Base-by-base conservation (phyloP, 2,113 vertebrate species). In the Platycercus adscitus region DNA sequence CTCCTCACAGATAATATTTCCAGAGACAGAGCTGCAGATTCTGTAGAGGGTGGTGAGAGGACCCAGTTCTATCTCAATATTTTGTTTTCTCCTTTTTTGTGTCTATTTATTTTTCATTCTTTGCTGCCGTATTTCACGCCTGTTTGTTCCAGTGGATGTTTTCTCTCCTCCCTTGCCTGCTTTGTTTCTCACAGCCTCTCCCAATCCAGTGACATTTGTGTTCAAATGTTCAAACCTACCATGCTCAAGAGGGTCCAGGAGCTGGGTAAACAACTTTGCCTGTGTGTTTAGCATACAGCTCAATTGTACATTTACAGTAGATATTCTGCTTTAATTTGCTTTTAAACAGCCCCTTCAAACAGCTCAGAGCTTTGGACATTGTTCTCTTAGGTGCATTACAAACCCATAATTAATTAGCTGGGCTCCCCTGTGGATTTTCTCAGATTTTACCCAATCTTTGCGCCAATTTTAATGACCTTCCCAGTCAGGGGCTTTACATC, bases 381-480 rank as follows among this genome's bases (percentile, higher is more conserved):
- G 94, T 97, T 96, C 95, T 93, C 26, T 89, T 91, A 95, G 94
- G 91, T 97, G 78, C 90, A 83, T 88, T 96, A 95, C 94, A 96
- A 96, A 96, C 91, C 93, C 66, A 93, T 95, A 93, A 96, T 96
- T 97, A 96, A 97, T 95, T 97, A 97, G 95, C 81, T 95, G 83
- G 58, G 93, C 65, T 96, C 93, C 95, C 96, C 96, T 93, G 94
- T 82, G 95, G 97, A 93, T 96, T 97, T 97, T 95, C 95, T 95
- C 89, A 95, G 95, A 95, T 95, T 94, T 96, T 92, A 85, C 85
- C 81, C 95, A 91, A 95, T 93, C 95, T 97, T 97, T 92, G 76
- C 70, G 72, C 91, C 93, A 96, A 89, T 96, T 97, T 96, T 97
- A 97, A 97, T 96, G 96, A 97, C 88, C 88, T 96, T 97, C 96